Conservation (phyloP, 2,797 vertebrate species). For the Micropoecilia bifurca region DNA sequence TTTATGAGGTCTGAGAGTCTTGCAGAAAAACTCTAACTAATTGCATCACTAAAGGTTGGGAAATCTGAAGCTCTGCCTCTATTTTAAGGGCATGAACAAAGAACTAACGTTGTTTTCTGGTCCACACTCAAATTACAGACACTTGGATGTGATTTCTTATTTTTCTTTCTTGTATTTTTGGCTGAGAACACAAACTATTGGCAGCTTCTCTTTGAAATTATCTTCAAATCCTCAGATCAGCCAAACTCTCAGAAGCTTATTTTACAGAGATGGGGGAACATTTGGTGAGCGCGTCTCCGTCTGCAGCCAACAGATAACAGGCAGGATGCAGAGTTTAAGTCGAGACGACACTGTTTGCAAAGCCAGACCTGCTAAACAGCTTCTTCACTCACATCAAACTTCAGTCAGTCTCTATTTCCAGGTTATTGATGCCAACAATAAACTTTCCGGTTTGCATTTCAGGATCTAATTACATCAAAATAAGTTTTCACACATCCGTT, state of each 20-base stretch:
- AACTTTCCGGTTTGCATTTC: neutral
- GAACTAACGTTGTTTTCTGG: neutral
- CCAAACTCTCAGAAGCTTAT: slow-evolving; percentile 11
- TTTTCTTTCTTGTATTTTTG: slow-evolving; percentile 2
- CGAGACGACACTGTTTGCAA: neutral
- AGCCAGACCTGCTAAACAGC: slow-evolving; percentile 11
- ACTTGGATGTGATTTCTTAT: slow-evolving; percentile 5
- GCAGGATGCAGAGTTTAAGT: slow-evolving; percentile 7
- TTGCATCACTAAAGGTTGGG: neutral
- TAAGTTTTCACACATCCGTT: neutral
- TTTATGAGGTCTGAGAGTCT: neutral
- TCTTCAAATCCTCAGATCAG: slow-evolving; percentile 20
- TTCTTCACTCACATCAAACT: slow-evolving; percentile 12
- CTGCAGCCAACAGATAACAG: slow-evolving; percentile 41
- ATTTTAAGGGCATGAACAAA: slow-evolving; percentile 1
- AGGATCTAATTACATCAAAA: neutral
- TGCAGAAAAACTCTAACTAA: neutral
- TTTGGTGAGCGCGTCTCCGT: slow-evolving; percentile 21
- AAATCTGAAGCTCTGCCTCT: neutral
- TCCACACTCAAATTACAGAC: slow-evolving; percentile 1
- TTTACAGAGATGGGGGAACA: slow-evolving; percentile 21
- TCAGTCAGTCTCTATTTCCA: slow-evolving; percentile 3
- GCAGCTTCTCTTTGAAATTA: slow-evolving; percentile 24
- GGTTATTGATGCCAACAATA: neutral
- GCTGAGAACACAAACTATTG: slow-evolving; percentile 21